These are phyloP conservation scores for Lepidotrigona ventralis DNA, from an alignment of 1,140 invertebrate genomes.

Conservation along the genomic window DNA sequence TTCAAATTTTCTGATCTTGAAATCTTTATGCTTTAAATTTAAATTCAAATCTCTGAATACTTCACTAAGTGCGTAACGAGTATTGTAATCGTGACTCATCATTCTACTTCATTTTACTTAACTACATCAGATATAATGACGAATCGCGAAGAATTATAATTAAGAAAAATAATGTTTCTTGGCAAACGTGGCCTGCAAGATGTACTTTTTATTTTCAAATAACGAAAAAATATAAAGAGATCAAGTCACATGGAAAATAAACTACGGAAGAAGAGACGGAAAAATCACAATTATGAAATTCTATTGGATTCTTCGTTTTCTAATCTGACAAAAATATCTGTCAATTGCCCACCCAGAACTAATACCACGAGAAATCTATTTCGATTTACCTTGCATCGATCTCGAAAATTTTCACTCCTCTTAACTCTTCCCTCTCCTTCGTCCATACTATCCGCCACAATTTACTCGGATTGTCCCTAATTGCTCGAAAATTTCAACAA, in stretches of 20 bases:
- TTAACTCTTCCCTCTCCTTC: too few species aligned
- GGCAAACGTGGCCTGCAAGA: background rate
- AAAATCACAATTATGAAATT: too few species aligned
- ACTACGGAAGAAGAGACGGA: background rate
- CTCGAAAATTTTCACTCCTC: background rate
- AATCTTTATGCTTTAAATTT: background rate
- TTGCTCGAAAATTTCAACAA: slow-evolving; percentile 45
- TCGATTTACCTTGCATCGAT: background rate
- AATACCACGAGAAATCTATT: background rate
- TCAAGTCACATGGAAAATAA: background rate
- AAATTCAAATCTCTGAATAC: background rate
- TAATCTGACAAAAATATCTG: background rate
- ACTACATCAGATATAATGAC: background rate
- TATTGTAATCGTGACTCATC: background rate
- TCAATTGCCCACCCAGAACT: background rate
- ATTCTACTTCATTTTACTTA: background rate
- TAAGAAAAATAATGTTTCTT: background rate
- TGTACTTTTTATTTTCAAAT: too few species aligned
- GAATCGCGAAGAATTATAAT: background rate
- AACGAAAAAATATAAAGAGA: too few species aligned
- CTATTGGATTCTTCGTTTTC: too few species aligned
- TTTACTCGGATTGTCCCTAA: slow-evolving; percentile 39
- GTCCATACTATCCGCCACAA: background rate
- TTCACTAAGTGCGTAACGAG: background rate
- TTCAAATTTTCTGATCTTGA: background rate